These are phyloP conservation scores for Drosophila azteca DNA, from an alignment of 1,140 invertebrate genomes.

Conservation along the genomic window DNA sequence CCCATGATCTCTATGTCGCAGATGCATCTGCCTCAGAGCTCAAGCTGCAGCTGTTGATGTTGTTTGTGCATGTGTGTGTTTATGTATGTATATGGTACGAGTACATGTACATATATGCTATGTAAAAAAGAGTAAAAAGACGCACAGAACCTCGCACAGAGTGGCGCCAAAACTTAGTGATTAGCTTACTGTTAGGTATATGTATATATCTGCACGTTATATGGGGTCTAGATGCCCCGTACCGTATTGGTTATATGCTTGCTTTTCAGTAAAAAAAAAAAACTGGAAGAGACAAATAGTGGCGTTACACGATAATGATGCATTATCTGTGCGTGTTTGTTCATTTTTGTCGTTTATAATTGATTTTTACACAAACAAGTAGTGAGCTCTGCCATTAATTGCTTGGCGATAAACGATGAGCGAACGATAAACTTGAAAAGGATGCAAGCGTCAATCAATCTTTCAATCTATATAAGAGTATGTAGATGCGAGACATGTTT, in stretches of 20 bases:
- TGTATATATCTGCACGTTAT: conserved; percentile 33
- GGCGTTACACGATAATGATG: conserved; percentile 44
- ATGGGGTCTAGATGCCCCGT: conserved; percentile 33
- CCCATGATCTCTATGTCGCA: conserved; percentile 1
- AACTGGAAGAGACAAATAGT: conserved; percentile 65
- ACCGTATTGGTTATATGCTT: conserved; percentile 44
- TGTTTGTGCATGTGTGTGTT: conserved; percentile 23
- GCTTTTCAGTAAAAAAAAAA: conserved; percentile 52
- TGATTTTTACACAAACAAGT: conserved; percentile 25
- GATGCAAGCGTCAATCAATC: conserved; percentile 27
- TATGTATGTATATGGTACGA: conserved; percentile 29
- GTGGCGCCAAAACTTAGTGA: conserved; percentile 53
- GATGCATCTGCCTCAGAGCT: conserved; percentile 11
- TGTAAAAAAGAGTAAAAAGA: conserved; percentile 74
- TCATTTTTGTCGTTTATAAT: conserved; percentile 12
- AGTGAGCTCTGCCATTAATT: conserved; percentile 1
- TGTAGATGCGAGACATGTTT: too few species aligned
- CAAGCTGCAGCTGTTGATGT: conserved; percentile 8
- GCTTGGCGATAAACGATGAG: conserved; percentile 13
- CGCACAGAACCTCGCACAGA: conserved; percentile 34
- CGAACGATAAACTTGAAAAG: conserved; percentile 4
- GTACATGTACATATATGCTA: conserved; percentile 33
- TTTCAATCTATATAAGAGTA: conserved; percentile 29
- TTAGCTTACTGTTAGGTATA: conserved; percentile 55
- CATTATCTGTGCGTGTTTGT: conserved; percentile 39